Percentiles rank a stretch among this genome's conserved stretches.
Conservation (phyloP, 2,888 invertebrate species). For the Monopis laevigella region DNA sequence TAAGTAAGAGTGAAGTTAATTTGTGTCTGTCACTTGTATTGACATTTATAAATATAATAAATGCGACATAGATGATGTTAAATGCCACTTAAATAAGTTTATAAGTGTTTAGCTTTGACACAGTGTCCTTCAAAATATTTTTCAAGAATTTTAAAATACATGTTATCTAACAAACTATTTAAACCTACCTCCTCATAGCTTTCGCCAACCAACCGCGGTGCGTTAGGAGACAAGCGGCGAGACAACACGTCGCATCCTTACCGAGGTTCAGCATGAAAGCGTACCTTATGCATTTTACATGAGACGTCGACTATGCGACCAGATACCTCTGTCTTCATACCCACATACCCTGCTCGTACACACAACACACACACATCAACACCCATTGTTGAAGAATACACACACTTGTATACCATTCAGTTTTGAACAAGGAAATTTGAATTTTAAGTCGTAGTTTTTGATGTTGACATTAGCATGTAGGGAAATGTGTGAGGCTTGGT, state of each 20-base stretch:
- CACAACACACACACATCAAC: constrained; percentile 1
- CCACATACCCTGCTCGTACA: constrained; percentile 1
- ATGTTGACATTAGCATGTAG: constrained; percentile 4
- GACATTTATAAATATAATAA: too few species aligned
- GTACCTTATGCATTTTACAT: constrained; percentile 75
- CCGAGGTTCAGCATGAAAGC: constrained; percentile 35
- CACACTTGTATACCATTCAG: neutral
- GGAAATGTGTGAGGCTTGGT: neutral
- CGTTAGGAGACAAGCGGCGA: constrained; percentile 36
- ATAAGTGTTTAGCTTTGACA: too few species aligned
- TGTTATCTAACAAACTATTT: too few species aligned
- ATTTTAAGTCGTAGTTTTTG: neutral
- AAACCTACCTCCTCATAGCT: too few species aligned
- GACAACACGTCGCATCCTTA: constrained; percentile 25
- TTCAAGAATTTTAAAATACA: too few species aligned
- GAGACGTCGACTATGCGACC: constrained; percentile 36
- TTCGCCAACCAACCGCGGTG: constrained; percentile 4
- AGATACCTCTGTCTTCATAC: constrained; percentile 23
- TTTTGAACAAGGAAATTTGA: neutral
- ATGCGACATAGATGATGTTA: too few species aligned
- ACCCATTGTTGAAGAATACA: constrained; percentile 2
- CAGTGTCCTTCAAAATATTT: too few species aligned
- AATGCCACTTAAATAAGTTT: too few species aligned
- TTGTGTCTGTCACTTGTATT: too few species aligned
- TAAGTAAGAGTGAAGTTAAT: too few species aligned